phyloP scores from a whole-genome alignment of 2,888 invertebrate genomes.

The Drosophila pseudotakahashii region DNA sequence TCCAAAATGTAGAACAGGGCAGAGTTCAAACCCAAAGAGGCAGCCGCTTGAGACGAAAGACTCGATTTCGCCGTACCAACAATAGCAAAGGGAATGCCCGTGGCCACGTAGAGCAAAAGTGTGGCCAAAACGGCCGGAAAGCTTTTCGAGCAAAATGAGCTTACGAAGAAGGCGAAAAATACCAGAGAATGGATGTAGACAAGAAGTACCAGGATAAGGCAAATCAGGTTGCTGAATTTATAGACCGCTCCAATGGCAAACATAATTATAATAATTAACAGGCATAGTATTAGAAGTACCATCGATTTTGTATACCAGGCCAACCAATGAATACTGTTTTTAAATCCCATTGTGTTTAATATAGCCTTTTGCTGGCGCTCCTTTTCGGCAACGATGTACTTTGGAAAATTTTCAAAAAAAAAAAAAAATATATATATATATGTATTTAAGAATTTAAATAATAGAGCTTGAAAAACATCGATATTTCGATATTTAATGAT shows the following conservation, averaged over 20 bases:
- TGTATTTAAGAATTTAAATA: not conserved
- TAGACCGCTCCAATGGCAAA: not conserved
- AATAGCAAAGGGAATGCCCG: conserved; percentile 83
- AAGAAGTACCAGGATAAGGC: conserved; percentile 82
- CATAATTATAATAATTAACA: not conserved
- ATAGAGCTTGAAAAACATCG: no score
- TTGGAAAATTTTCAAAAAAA: not conserved
- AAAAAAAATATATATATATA: not conserved
- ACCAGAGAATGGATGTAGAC: conserved; percentile 89
- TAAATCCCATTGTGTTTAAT: conserved; percentile 8
- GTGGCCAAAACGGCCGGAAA: conserved; percentile 89
- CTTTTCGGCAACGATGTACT: conserved; percentile 22
- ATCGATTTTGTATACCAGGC: conserved; percentile 29
- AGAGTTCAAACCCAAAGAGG: conserved; percentile 90
- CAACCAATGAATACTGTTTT: conserved; percentile 13
- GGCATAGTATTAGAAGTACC: conserved; percentile 5
- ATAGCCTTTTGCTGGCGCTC: conserved; percentile 8
- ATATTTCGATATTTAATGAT: no score
- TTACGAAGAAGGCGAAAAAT: conserved; percentile 90
- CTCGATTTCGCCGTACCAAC: conserved; percentile 78
- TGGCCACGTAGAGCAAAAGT: conserved; percentile 56
- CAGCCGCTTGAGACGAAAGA: conserved; percentile 86
- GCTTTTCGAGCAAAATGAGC: conserved; percentile 91
- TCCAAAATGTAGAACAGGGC: conserved; percentile 81
- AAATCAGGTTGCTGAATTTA: not conserved